A percentile compares a stretch with the other conserved stretches of the same genome.
phyloP scores from a whole-genome alignment of 1,140 invertebrate genomes.

The Charaxes varanes region DNA sequence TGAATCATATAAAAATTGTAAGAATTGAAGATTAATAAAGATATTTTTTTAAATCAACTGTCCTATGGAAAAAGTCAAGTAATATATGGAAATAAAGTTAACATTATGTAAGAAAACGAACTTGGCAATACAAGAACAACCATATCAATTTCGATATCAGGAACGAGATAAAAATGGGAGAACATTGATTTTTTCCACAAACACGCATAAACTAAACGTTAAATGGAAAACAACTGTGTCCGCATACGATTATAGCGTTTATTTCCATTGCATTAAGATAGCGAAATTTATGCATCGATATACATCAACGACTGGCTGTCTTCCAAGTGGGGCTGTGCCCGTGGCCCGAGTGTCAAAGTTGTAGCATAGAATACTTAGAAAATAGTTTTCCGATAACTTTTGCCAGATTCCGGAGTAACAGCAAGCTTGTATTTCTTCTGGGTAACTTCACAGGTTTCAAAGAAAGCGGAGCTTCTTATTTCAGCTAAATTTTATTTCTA shows the following conservation, averaged over 20 bases:
- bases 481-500: no score
- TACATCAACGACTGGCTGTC: constrained; percentile 7
- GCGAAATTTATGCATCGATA: not conserved
- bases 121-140: not conserved
- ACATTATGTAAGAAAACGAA: not conserved
- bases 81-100: no score
- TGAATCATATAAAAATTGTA: no score
- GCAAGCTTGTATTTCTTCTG: constrained; percentile 6
- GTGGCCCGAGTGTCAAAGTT: constrained; percentile 13
- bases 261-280: constrained; percentile 1
- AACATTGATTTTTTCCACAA: constrained; percentile 14
- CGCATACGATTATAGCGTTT: not conserved
- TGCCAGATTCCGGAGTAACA: not conserved
- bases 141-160: not conserved
- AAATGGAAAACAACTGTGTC: constrained; percentile 2
- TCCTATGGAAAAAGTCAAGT: no score
- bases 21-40: no score
- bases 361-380: constrained; percentile 11
- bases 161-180: constrained; percentile 10
- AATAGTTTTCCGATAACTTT: constrained; percentile 11
- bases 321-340: constrained; percentile 11
- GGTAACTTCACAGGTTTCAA: no score
- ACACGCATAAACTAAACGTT: constrained; percentile 8
- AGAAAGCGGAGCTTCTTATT: no score
- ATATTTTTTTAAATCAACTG: no score